Evolutionary conservation across 2,888 invertebrate species (phyloP).

Genomic region (Cantharis lateralis): DNA sequence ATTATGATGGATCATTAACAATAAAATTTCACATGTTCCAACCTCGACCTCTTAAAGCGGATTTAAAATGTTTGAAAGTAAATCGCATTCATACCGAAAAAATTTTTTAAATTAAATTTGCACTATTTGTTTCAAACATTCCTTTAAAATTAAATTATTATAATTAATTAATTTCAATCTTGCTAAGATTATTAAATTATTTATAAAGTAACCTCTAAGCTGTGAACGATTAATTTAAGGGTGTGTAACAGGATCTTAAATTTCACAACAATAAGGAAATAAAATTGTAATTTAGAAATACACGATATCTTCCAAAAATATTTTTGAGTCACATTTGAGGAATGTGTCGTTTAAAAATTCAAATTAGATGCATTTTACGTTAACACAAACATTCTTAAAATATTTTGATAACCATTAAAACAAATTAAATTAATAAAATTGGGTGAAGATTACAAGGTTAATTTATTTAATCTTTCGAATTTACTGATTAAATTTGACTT

Average conservation of each 20-base stretch:
- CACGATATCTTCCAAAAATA: not conserved
- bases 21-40: conserved; percentile 32
- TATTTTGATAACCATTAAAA: not conserved
- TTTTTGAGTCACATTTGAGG: not conserved
- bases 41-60: conserved; percentile 37
- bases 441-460: not conserved
- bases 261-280: not conserved
- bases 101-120: not conserved
- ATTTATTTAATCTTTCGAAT: not conserved
- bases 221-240: not conserved
- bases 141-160: not conserved
- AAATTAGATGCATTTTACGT: not conserved
- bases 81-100: not conserved
- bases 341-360: not conserved
- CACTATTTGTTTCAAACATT: not conserved
- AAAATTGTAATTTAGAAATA: not conserved
- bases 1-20: conserved; percentile 5
- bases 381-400: not conserved
- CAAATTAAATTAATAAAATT: not conserved
- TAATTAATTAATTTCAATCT: not conserved
- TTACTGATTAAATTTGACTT: not conserved
- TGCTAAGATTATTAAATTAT: not conserved
- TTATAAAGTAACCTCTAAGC: not conserved
- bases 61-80: not conserved
- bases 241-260: not conserved